Evolutionary conservation across 2,888 invertebrate species (phyloP).

Genomic region (Phyllotreta cruciferae): DNA sequence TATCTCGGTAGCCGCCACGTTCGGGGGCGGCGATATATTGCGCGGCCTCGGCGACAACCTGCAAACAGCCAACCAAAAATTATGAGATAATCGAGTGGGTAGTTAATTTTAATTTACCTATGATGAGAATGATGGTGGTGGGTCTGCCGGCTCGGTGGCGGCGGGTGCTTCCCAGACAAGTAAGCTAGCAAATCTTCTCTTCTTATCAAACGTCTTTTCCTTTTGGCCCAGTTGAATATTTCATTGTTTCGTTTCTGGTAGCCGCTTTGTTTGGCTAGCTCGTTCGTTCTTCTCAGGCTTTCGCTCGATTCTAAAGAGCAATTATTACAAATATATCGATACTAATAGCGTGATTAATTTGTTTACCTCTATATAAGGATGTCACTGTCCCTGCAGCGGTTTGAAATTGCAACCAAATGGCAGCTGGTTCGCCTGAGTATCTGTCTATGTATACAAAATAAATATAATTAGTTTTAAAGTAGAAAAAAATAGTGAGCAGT

Average conservation of each 20-base stretch:
- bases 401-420: slow-evolving; percentile 79
- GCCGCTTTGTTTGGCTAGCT: slow-evolving; percentile 75
- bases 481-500: too few relatives aligned
- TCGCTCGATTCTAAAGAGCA: slow-evolving; percentile 72
- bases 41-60: slow-evolving; percentile 56
- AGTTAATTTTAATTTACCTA: slow-evolving; percentile 46
- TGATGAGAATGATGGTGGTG: slow-evolving; percentile 57
- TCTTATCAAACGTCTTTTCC: slow-evolving; percentile 72
- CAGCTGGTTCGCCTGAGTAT: slow-evolving; percentile 66
- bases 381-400: slow-evolving; percentile 81
- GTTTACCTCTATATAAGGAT: slow-evolving; percentile 75
- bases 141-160: slow-evolving; percentile 63
- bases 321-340: not conserved
- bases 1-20: slow-evolving; percentile 50
- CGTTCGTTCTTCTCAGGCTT: slow-evolving; percentile 71
- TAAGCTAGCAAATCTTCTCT: slow-evolving; percentile 80
- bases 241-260: slow-evolving; percentile 77
- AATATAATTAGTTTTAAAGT: too few relatives aligned
- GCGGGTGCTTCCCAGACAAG: slow-evolving; percentile 74
- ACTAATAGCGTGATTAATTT: not conserved
- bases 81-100: not conserved
- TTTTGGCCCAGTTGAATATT: slow-evolving; percentile 79
- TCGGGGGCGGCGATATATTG: slow-evolving; percentile 62
- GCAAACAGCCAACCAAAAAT: slow-evolving; percentile 7
- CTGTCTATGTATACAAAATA: slow-evolving; percentile 63